A percentile compares a stretch with the other conserved stretches of the same genome.
Conservation (phyloP, 2,888 invertebrate species). For the Megamerina dolium region DNA sequence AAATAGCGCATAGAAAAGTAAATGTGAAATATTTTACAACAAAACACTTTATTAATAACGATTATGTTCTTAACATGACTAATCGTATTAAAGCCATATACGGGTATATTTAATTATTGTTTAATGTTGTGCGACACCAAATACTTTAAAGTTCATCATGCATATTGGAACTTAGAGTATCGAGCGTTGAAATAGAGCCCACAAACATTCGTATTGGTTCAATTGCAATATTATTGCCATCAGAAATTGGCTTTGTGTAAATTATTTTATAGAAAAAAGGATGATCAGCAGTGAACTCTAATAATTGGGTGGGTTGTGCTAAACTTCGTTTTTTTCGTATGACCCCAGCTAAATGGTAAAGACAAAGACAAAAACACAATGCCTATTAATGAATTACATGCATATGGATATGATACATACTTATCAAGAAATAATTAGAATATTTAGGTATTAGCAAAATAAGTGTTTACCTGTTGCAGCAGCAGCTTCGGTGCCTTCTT, state of each 20-base stretch:
- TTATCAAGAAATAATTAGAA: neutral
- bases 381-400: too few species aligned
- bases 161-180: neutral
- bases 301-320: slow-evolving; percentile 16
- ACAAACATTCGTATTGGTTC: slow-evolving; percentile 25
- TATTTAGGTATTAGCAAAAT: neutral
- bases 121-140: too few species aligned
- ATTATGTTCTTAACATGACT: too few species aligned
- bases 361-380: slow-evolving; percentile 2
- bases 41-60: too few species aligned
- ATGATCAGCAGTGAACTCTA: slow-evolving; percentile 37
- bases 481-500: slow-evolving; percentile 82
- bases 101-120: too few species aligned
- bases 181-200: slow-evolving; percentile 16
- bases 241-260: slow-evolving; percentile 11
- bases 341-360: slow-evolving; percentile 48
- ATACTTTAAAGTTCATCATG: slow-evolving; percentile 6
- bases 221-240: neutral
- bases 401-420: too few species aligned
- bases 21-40: too few species aligned
- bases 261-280: slow-evolving; percentile 35
- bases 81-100: too few species aligned
- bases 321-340: slow-evolving; percentile 36
- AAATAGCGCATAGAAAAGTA: too few species aligned
- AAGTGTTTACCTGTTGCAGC: slow-evolving; percentile 52